Evolutionary conservation across 2,888 invertebrate genomes (phyloP), one percentile per base, ranked within the genome.

Genomic region (Aphodius sticticus): DNA sequence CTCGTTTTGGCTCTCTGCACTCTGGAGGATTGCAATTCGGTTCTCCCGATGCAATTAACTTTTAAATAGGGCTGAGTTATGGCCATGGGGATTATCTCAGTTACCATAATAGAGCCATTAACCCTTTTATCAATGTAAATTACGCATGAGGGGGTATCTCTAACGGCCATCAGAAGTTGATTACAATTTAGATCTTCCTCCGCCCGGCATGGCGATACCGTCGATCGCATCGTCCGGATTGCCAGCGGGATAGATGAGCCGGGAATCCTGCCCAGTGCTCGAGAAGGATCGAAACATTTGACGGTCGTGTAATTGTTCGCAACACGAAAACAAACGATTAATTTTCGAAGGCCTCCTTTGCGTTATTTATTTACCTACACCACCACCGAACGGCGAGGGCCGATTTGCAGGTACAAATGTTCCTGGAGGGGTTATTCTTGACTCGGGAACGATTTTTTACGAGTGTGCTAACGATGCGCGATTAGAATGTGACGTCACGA

Each of bases 41-140:
- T 70, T 80, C 77, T 75, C 80, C 80, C 74, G 70, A 77, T 80
- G 77, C 80, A 77, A 80, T 80, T 80, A 80, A 80, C 80, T 80
- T 80, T 80, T 80, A 80, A 80, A 80, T 77, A 77, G 69, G 76
- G 75, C 80, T 80, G 76, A 80, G 77, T 80, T 80, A 80, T 77
- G 80, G 53, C 38, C 77, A 70, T 15, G 76, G 80, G 77, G 80
- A 80, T 80, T 77, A 80, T 80, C 80, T 80, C 77, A 77, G 77
- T 78, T 77, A 77, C 80, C 80, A 77, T 80, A 80, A 80, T 80
- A 80, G 80, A 80, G 77, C 80, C 80, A 80, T 78, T 80, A 80
- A 80, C 80, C 80, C 80, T 80, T 80, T 80, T 80, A 80, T 80
- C 80, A 78, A 78, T 77, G 80, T 78, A 80, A 80, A 80, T 80